Evolutionary conservation across 2,797 vertebrate species (phyloP).

Genomic region (Gastrophryne carolinensis): DNA sequence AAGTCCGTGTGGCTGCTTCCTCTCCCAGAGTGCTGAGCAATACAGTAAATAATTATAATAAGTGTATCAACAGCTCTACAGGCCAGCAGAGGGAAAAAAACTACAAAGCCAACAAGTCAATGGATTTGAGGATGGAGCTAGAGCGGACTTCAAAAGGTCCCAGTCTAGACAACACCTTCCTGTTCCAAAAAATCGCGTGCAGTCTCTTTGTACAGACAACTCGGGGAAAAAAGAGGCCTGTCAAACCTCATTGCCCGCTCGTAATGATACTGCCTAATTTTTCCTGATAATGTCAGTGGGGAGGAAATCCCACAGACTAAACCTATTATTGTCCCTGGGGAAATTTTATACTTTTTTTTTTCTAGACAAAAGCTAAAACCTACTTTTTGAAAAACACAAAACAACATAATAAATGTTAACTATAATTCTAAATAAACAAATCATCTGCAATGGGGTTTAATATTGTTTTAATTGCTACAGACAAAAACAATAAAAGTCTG

Average conservation of each 20-base stretch:
- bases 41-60: conserved; percentile 41
- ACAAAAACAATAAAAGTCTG: not conserved
- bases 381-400: not conserved
- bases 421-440: not conserved
- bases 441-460: not conserved
- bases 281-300: conserved; percentile 75
- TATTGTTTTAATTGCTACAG: not conserved
- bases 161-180: conserved; percentile 71
- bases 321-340: conserved; percentile 73
- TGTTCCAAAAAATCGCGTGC: conserved; percentile 59
- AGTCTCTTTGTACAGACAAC: conserved; percentile 51
- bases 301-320: conserved; percentile 82
- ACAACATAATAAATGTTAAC: not conserved
- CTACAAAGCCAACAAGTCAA: conserved; percentile 30
- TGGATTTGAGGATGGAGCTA: conserved; percentile 55
- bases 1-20: conserved; percentile 47
- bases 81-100: not conserved
- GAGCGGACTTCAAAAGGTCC: conserved; percentile 68
- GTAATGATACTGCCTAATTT: conserved; percentile 70
- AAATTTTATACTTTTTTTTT: conserved; percentile 51
- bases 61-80: not conserved
- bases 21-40: conserved; percentile 25
- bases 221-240: conserved; percentile 62
- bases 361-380: not conserved
- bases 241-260: conserved; percentile 71